These are phyloP conservation scores for Nansenia antarctica DNA, from an alignment of 2,113 vertebrate species.

Conservation along the genomic window DNA sequence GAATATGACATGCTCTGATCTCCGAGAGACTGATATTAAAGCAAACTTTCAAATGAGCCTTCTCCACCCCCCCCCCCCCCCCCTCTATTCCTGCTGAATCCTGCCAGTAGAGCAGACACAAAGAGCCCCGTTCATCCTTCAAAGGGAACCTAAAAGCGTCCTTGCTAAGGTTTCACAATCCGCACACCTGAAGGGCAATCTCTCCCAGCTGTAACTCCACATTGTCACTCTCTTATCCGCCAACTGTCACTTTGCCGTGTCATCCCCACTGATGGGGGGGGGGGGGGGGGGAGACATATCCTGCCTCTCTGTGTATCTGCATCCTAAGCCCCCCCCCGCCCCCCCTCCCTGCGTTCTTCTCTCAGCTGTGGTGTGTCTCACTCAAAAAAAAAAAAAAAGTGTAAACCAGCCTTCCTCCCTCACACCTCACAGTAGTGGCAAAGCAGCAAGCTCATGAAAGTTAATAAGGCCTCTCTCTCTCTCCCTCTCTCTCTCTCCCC, in stretches of 20 bases:
- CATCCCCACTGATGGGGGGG: conserved; percentile 61
- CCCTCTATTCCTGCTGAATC: conserved; percentile 54
- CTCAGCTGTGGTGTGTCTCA: neutral
- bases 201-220: conserved; percentile 64
- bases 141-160: conserved; percentile 69
- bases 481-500: neutral
- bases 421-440: too few relatives aligned
- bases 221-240: conserved; percentile 60
- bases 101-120: conserved; percentile 60
- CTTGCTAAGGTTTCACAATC: conserved; percentile 46
- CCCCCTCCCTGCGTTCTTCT: too few relatives aligned
- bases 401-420: too few relatives aligned
- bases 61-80: neutral
- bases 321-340: too few relatives aligned
- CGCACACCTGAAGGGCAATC: conserved; percentile 72
- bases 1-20: conserved; percentile 73
- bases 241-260: conserved; percentile 63
- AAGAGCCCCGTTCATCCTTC: conserved; percentile 72
- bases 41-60: conserved; percentile 67
- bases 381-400: neutral
- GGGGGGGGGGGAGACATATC: conserved; percentile 64
- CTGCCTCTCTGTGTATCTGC: neutral
- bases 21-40: conserved; percentile 74
- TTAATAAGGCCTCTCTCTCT: too few relatives aligned
- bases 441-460: neutral